Evolutionary conservation across 2,113 vertebrate genomes (phyloP), one percentile per base, ranked within the genome.

Genomic region (Misgurnus anguillicaudatus): DNA sequence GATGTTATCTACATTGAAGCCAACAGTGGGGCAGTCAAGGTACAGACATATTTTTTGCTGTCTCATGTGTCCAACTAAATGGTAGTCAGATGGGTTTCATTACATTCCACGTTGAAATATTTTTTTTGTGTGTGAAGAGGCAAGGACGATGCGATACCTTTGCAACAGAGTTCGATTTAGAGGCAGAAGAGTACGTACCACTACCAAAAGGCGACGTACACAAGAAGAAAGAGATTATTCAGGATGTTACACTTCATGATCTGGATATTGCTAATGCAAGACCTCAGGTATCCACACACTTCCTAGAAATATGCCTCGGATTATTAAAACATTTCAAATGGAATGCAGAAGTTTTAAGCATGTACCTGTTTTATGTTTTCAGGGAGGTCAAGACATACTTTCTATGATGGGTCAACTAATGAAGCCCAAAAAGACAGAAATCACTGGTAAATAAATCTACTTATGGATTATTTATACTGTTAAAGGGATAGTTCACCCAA

Each of bases 351-450:
- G 17, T 57, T n/a, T 0, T 7, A 62, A 31, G 17, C 4, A 42
- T 62, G 1, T 38, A 0, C 8, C 7, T 51, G 10, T 16, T 77
- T 19, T 36, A 8, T 64, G 10, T 82, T 19, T 84, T 68, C 86
- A 99, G 97, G 98, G 98, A 48, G 98, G 98, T 6, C 98, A 99
- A 85, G 98, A 99, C 80, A 98, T 99, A 82, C 93, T 99, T 51
- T 99, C 97, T 63, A 98, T 99, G 98, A 99, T 99, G 98, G 98
- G 98, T 70, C 98, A 99, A 78, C 79, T 99, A 78, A 99, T 99
- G 97, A 99, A 99, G 84, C 97, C 98, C 45, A 99, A 98, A 92
- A 99, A 99, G 92, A 99, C 98, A 0, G 98, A 99, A 90, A 99
- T 99, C 82, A 99, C 97, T 86, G 97, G 97, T 99, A 85, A 8